Evolutionary conservation across 2,888 invertebrate species (phyloP).

Genomic region (Agonopterix heracliana): DNA sequence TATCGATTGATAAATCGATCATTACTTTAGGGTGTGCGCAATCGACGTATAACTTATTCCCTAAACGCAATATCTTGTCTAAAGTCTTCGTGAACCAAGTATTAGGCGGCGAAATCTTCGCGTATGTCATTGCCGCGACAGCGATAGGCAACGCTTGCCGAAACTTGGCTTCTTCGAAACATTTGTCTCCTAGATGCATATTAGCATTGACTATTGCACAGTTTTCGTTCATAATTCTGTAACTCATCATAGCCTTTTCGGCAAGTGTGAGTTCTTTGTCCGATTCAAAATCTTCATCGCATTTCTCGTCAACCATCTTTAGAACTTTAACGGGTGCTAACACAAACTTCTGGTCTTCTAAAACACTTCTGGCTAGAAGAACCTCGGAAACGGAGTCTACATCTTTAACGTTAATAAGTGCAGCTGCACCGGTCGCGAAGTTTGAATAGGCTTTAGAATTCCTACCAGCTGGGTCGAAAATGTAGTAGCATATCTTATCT

Average conservation of each 20-base stretch:
- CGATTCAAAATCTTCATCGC: constrained; percentile 66
- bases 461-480: constrained; percentile 79
- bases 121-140: constrained; percentile 77
- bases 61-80: constrained; percentile 76
- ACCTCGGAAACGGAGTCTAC: constrained; percentile 66
- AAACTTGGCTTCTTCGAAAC: constrained; percentile 75
- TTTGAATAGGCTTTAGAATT: constrained; percentile 69
- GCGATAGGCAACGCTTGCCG: constrained; percentile 78
- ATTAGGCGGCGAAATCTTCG: constrained; percentile 79
- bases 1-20: constrained; percentile 68
- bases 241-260: constrained; percentile 72
- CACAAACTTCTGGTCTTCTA: constrained; percentile 69
- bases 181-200: constrained; percentile 75
- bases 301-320: constrained; percentile 57
- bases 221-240: constrained; percentile 70
- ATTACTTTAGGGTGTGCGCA: constrained; percentile 63
- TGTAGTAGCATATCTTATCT: constrained; percentile 74
- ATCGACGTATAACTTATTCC: constrained; percentile 76
- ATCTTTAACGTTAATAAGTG: constrained; percentile 74
- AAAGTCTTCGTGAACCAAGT: constrained; percentile 76
- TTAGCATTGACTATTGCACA: constrained; percentile 76
- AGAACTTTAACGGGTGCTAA: constrained; percentile 65
- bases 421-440: constrained; percentile 67
- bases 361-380: constrained; percentile 59
- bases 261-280: constrained; percentile 62